Evolutionary conservation across 2,888 invertebrate genomes (phyloP).

Genomic region (Heteropelma amictum): DNA sequence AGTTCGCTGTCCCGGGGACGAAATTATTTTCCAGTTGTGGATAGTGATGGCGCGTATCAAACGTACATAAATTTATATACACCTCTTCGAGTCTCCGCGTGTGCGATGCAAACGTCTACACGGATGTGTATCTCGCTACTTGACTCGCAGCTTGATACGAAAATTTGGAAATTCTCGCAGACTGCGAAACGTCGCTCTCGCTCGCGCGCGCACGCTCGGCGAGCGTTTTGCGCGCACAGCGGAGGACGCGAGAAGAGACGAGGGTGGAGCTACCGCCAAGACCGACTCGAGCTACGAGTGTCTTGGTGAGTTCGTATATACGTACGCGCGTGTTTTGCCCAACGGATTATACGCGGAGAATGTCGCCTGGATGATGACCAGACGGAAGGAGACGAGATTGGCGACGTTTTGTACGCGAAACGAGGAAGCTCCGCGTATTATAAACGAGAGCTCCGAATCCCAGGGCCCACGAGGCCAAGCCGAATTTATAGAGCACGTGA

Average conservation of each 20-base stretch:
- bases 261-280: neutral
- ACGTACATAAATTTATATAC: conserved; percentile 4
- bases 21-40: conserved; percentile 68
- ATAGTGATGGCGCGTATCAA: conserved; percentile 58
- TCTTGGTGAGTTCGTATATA: neutral
- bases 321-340: neutral
- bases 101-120: conserved; percentile 1
- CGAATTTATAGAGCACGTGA: conserved; percentile 53
- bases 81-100: neutral
- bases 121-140: neutral
- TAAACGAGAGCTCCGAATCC: conserved; percentile 36
- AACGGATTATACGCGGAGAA: conserved; percentile 43
- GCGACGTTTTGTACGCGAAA: conserved; percentile 1
- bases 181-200: conserved; percentile 46
- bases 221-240: no score
- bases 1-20: conserved; percentile 61
- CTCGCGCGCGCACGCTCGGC: conserved; percentile 11
- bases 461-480: conserved; percentile 41
- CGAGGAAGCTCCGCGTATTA: conserved; percentile 26
- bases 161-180: conserved; percentile 21
- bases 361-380: conserved; percentile 46
- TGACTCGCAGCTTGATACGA: conserved; percentile 40
- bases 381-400: conserved; percentile 14
- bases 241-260: neutral
- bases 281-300: neutral